Evolutionary conservation across 2,113 vertebrate genomes (phyloP), one percentile per base, ranked within the genome.

Genomic region (Muscicapa adusta): DNA sequence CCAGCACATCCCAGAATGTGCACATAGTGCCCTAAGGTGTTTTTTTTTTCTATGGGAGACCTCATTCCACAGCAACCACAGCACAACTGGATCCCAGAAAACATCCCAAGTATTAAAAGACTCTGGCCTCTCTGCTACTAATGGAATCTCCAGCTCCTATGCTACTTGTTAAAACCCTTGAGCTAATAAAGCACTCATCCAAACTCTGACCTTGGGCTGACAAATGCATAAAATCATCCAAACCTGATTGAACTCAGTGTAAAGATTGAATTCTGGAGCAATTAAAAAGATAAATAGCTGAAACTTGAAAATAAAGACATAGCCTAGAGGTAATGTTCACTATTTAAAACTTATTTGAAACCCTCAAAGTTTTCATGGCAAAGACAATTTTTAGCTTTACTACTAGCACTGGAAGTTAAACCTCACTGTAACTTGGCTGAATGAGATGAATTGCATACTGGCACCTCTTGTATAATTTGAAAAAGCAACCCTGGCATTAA

Each of bases 281-380:
- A 89, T 95, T 92, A 73, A 83, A 93, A 91, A 73, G 26, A 92
- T 50, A 94, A 81, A 71, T 85, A 92, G 62, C 20, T 92, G 74
- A 85, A 94, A 74, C 58, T 88, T 89, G 42, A 79, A 94, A 94
- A 89, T 60, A 93, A 89, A 61, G 34, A 28, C 4, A 22, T 61
- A 68, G 34, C 50, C 58, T 61, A 45, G 54, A 45, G 29, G 77
- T 65, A 50, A 61, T 29, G 51, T 68, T 87, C 25, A 63, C 16
- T 22, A 12, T 34, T 63, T 88, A 71, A 57, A 76, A 92, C 29
- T 79, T 53, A 42, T 24, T 81, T 65, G 63, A 79, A 79, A 76
- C 14, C 34, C 54, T 68, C 31, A 2, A 68, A 70, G 26, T 82
- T 73, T 94, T 66, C 54, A 54, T 51, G 33, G 62, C 42, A 82